phyloP scores from a whole-genome alignment of 1,140 invertebrate genomes.

The Macrotrachela quadricornifera region DNA sequence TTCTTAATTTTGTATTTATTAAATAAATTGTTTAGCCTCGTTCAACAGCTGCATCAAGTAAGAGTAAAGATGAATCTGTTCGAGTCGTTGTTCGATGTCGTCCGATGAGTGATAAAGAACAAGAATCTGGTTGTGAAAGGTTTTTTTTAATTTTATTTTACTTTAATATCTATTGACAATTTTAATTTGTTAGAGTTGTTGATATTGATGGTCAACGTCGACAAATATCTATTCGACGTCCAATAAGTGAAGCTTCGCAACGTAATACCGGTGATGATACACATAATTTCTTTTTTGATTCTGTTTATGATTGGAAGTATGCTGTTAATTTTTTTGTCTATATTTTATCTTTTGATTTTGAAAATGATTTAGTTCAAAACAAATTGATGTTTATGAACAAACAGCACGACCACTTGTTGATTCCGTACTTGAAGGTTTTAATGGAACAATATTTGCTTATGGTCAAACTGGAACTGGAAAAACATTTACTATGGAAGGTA shows the following conservation, averaged over 20 bases:
- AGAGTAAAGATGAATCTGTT: conserved; percentile 42
- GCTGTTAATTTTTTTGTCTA: conserved; percentile 45
- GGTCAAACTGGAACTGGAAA: conserved; percentile 36
- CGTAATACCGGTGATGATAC: conserved; percentile 32
- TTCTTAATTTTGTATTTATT: too few relatives aligned
- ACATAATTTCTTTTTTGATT: conserved; percentile 55
- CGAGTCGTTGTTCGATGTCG: conserved; percentile 77
- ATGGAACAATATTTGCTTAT: conserved; percentile 39
- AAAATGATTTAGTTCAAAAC: background rate
- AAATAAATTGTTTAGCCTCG: too few relatives aligned
- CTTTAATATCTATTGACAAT: conserved; percentile 1
- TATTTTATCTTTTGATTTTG: background rate
- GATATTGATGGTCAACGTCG: background rate
- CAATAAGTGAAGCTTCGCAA: conserved; percentile 24
- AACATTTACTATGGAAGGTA: conserved; percentile 39
- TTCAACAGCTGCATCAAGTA: too few relatives aligned
- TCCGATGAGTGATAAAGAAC: conserved; percentile 61
- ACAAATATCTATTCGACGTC: conserved; percentile 1
- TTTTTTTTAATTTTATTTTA: conserved; percentile 26
- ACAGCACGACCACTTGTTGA: conserved; percentile 23
- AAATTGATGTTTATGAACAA: conserved; percentile 13
- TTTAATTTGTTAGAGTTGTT: background rate
- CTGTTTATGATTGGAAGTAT: conserved; percentile 43
- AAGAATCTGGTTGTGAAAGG: conserved; percentile 47
- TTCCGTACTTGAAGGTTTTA: conserved; percentile 40